A percentile compares a stretch with the other conserved stretches of the same genome.
phyloP scores from a whole-genome alignment of 2,113 vertebrate genomes.

The Ophiodon elongatus region DNA sequence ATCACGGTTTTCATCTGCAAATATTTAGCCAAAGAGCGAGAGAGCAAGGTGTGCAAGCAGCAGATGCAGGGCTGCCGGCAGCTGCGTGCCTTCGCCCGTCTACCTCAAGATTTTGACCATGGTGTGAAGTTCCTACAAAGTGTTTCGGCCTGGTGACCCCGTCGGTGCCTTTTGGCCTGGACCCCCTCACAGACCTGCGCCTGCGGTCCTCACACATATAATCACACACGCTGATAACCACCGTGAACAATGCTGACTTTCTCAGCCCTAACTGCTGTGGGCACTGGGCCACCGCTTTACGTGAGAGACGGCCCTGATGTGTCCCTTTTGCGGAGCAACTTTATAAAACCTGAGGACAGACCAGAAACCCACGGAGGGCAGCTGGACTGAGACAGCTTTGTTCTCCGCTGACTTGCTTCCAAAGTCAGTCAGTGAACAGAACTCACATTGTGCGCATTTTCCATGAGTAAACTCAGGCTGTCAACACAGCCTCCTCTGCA shows the following conservation, averaged over 20 bases:
- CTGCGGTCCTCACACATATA: conserved; percentile 28
- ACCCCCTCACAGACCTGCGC: conserved; percentile 37
- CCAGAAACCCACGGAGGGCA: conserved; percentile 77
- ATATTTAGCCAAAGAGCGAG: conserved; percentile 63
- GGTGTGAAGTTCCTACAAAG: conserved; percentile 49
- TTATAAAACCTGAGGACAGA: conserved; percentile 83
- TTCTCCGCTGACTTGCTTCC: conserved; percentile 86
- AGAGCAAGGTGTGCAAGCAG: conserved; percentile 39
- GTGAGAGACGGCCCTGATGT: conserved; percentile 73
- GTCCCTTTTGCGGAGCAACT: conserved; percentile 75
- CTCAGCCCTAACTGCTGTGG: conserved; percentile 63
- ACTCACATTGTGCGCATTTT: conserved; percentile 87
- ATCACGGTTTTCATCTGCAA: conserved; percentile 67
- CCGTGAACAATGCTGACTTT: conserved; percentile 61
- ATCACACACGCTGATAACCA: conserved; percentile 43
- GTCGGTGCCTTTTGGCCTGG: conserved; percentile 52
- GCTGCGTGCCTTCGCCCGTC: conserved; percentile 11
- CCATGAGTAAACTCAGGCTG: conserved; percentile 88
- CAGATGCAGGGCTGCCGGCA: conserved; percentile 15
- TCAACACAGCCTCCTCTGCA: conserved; percentile 88
- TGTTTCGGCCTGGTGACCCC: conserved; percentile 49
- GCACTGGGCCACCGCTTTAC: conserved; percentile 67
- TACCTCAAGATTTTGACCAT: conserved; percentile 37
- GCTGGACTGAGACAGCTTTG: conserved; percentile 87
- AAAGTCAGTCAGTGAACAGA: conserved; percentile 87